Evolutionary conservation across 2,797 vertebrate species (phyloP).

Genomic region (Graptemys geographica): DNA sequence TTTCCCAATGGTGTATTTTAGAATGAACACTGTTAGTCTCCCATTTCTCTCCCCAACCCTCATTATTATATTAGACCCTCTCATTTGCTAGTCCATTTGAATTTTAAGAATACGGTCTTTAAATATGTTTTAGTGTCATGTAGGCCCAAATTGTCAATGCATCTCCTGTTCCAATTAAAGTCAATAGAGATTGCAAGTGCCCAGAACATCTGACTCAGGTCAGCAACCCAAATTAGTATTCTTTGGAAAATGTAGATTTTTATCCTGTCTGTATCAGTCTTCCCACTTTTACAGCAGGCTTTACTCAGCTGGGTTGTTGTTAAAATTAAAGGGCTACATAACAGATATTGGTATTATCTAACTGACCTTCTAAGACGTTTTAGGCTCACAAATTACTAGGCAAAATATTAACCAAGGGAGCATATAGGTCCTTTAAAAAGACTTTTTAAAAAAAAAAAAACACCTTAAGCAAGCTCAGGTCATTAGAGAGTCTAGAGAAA

Average conservation of each 20-base stretch:
- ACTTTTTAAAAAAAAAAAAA: not conserved
- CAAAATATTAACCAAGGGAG: not conserved
- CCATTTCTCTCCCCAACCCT: not conserved
- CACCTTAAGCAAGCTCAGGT: not conserved
- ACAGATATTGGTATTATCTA: not conserved
- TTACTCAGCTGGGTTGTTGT: not conserved
- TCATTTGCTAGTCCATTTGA: slow-evolving; percentile 19
- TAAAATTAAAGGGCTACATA: not conserved
- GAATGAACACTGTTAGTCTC: slow-evolving; percentile 22
- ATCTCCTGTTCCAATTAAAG: not conserved
- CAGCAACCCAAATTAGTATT: not conserved
- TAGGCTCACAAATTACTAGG: not conserved
- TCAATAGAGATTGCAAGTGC: not conserved
- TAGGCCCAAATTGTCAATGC: not conserved
- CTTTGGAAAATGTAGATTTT: not conserved
- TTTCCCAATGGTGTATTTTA: slow-evolving; percentile 21
- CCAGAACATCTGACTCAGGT: not conserved
- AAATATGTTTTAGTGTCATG: not conserved
- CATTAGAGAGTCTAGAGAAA: not conserved
- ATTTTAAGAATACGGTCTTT: not conserved
- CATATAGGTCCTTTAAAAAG: not conserved
- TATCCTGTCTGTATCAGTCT: not conserved
- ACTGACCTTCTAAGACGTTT: not conserved
- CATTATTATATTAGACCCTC: slow-evolving; percentile 32
- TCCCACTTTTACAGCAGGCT: not conserved